Conservation (phyloP, 2,113 vertebrate species). For the Progne subis region DNA sequence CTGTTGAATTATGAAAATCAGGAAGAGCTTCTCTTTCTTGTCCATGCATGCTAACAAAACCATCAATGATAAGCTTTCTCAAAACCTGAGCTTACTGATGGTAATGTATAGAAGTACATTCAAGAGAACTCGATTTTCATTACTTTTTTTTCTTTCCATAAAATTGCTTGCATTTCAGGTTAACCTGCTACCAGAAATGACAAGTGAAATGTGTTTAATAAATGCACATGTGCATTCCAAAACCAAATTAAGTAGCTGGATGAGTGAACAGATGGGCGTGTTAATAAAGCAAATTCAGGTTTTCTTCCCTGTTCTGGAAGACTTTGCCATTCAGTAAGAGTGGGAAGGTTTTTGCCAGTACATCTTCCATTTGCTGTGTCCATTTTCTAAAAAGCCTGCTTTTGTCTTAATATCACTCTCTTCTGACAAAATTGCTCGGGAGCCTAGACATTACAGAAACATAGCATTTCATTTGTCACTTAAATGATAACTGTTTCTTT, state of each 20-base stretch:
- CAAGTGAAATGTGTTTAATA: conserved; percentile 35
- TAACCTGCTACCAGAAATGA: conserved; percentile 17
- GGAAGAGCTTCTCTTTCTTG: conserved; percentile 55
- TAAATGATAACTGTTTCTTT: neutral
- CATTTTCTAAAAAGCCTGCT: neutral
- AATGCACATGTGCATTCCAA: neutral
- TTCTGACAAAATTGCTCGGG: neutral
- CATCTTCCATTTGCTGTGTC: neutral
- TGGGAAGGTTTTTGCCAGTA: neutral
- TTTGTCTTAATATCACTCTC: neutral
- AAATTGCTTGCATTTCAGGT: neutral
- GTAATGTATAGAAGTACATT: conserved; percentile 51
- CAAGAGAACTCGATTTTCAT: conserved; percentile 72
- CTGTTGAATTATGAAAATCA: conserved; percentile 53
- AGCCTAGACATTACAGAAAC: neutral
- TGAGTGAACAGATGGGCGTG: neutral
- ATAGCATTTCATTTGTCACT: neutral
- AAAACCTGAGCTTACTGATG: conserved; percentile 19
- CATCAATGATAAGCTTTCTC: neutral
- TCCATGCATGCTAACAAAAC: conserved; percentile 58
- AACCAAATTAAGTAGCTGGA: neutral
- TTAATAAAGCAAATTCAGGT: neutral
- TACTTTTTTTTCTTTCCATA: neutral
- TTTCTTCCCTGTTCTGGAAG: neutral
- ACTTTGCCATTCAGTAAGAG: neutral